phyloP scores from a whole-genome alignment of 2,888 invertebrate species.

The Agrilus cyanescens region DNA sequence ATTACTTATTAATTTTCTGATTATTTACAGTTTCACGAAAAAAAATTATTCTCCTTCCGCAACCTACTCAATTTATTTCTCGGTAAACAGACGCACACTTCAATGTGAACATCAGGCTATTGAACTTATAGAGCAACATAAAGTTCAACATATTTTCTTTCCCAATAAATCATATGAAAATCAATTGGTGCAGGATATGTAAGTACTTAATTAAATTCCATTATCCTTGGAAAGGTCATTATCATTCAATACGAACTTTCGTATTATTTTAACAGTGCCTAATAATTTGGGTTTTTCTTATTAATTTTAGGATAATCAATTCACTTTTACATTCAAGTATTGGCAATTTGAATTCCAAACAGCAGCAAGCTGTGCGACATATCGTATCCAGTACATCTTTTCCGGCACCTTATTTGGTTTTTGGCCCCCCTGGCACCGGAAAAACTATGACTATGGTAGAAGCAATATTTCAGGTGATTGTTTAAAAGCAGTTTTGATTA shows the following conservation, averaged over 20 bases:
- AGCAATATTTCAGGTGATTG: conserved; percentile 49
- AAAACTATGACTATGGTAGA: conserved; percentile 64
- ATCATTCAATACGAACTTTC: too few species aligned
- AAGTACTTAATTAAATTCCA: not conserved
- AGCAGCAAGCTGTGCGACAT: conserved; percentile 38
- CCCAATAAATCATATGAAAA: conserved; percentile 11
- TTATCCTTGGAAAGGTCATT: not conserved
- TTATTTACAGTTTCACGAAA: conserved; percentile 13
- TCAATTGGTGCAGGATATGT: conserved; percentile 4
- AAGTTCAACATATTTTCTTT: conserved; percentile 21
- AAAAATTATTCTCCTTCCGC: conserved; percentile 12
- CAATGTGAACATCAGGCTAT: conserved; percentile 27
- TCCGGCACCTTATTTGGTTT: conserved; percentile 45
- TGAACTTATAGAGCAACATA: conserved; percentile 16
- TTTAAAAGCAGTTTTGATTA: too few species aligned
- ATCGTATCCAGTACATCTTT: conserved; percentile 38
- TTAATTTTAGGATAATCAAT: conserved; percentile 10
- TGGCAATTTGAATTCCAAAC: conserved; percentile 34
- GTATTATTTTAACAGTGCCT: not conserved
- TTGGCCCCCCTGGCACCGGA: conserved; percentile 53
- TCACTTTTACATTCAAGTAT: conserved; percentile 21
- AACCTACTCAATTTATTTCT: conserved; percentile 24
- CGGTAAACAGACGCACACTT: conserved; percentile 23
- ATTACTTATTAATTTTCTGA: not conserved
- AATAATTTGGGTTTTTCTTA: conserved; percentile 1